Percentiles rank a stretch among this genome's conserved stretches.
These are phyloP conservation scores for Pocillopora meandrina DNA, from an alignment of 92 coral and sea anemone species.

Conservation along the genomic window DNA sequence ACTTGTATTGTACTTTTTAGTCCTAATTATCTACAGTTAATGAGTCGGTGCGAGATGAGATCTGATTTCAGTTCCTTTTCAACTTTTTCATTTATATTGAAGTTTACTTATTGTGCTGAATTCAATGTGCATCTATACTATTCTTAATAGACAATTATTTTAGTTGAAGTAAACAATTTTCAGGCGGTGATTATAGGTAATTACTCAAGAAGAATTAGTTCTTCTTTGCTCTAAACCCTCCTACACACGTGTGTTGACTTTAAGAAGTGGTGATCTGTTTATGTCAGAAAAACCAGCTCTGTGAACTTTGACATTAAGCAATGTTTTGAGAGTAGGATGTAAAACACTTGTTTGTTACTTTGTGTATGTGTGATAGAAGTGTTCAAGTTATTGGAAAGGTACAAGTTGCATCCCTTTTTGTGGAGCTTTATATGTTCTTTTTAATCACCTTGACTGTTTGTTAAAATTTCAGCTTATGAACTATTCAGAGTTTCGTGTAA, in stretches of 20 bases:
- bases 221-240: background rate
- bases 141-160: conserved; percentile 1
- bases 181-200: background rate
- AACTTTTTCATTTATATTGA: background rate
- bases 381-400: background rate
- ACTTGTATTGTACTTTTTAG: background rate
- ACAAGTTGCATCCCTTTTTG: too few relatives aligned
- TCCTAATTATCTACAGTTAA: background rate
- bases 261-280: too few relatives aligned
- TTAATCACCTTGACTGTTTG: too few relatives aligned
- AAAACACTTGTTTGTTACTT: too few relatives aligned
- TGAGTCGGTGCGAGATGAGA: background rate
- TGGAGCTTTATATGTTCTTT: too few relatives aligned
- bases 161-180: background rate
- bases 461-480: conserved; percentile 78
- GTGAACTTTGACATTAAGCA: too few relatives aligned
- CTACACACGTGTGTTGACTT: too few relatives aligned
- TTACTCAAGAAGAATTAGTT: background rate
- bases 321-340: too few relatives aligned
- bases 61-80: background rate
- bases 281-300: too few relatives aligned
- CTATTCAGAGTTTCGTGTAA: conserved; percentile 90
- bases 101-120: background rate
- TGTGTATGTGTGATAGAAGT: background rate
- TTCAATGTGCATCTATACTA: background rate